Base-by-base conservation (phyloP, 2,797 vertebrate species). In the Luscinia luscinia region DNA sequence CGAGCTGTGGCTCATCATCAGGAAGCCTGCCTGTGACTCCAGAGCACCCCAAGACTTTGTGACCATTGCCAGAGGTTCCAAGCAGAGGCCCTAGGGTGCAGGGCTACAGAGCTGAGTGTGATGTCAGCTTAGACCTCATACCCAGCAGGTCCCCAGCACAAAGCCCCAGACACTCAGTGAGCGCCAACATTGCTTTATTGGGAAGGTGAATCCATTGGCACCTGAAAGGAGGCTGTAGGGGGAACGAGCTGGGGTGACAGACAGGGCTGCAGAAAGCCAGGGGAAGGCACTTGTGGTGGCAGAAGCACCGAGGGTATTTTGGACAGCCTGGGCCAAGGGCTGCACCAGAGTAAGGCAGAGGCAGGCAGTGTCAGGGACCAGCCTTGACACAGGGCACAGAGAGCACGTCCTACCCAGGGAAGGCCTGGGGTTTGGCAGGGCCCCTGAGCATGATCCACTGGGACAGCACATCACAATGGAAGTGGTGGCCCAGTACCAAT, bases 141-240 rank as follows among this genome's bases (percentile, higher is more conserved):
- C 22, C 28, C 68, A 76, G 26, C n/a, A 55, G 46, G 41, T 67
- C 45, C 46, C 46, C 6, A 3, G 27, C 51, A 94, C 62, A 93
- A 90, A 96, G n/a, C 14, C 30, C 12, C 77, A 84, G 67, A 95
- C 55, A 90, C 24, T 3, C 3, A 2, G 22, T 28, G 23, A 87
- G 84, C 0, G 30, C 55, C 80, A 90, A 76, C 0, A 1, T 51
- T 92, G 63, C 89, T 96, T 96, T 96, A 96, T 96, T 96, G 69
- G 67, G 80, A 84, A 94, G 28, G 24, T 81, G 62, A 76, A 90
- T 92, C 81, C 77, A 73, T 55, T 73, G 94, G 48, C 70, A 95
- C 94, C 7, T 2, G 45, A 76, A 73, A 78, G 24, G 12, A 46
- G 62, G 30, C 49, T 86, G 83, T 34, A 84, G 32, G 7, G 21